Conservation (phyloP, 2,888 invertebrate species). For the Melinaea marsaeus region DNA sequence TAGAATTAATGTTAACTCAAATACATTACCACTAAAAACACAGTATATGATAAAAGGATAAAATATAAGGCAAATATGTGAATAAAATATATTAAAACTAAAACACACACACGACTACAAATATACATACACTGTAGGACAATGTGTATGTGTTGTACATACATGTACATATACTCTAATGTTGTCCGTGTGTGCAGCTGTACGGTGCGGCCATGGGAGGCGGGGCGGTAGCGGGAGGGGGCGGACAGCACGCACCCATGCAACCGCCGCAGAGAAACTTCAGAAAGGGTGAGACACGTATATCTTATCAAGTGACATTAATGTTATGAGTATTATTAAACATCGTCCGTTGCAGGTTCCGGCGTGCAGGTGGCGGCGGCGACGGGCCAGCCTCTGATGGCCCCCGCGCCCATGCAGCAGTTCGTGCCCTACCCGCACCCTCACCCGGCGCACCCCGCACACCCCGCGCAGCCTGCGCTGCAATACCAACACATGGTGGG, state of each 20-base stretch:
- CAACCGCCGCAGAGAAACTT: conserved; percentile 60
- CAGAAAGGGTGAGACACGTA: conserved; percentile 53
- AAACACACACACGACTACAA: too few relatives aligned
- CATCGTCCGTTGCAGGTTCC: conserved; percentile 35
- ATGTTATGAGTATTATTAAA: too few relatives aligned
- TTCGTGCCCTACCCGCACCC: conserved; percentile 82
- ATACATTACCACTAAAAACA: too few relatives aligned
- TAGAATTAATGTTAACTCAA: too few relatives aligned
- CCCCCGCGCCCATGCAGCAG: conserved; percentile 87
- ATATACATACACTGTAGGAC: too few relatives aligned
- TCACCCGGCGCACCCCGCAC: conserved; percentile 53
- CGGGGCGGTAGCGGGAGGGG: conserved; percentile 53
- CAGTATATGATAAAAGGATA: too few relatives aligned
- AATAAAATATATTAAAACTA: too few relatives aligned
- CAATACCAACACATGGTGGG: conserved; percentile 71
- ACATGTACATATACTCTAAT: too few relatives aligned
- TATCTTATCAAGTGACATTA: neutral
- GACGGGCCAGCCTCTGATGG: conserved; percentile 90
- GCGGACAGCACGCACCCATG: conserved; percentile 71
- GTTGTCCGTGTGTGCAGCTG: conserved; percentile 41
- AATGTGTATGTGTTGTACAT: too few relatives aligned
- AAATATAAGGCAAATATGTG: too few relatives aligned
- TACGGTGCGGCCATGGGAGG: conserved; percentile 66
- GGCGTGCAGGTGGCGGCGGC: conserved; percentile 90
- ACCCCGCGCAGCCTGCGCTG: conserved; percentile 69